Base-by-base conservation (phyloP, 2,797 vertebrate species). In the Eupleurogrammus muticus region DNA sequence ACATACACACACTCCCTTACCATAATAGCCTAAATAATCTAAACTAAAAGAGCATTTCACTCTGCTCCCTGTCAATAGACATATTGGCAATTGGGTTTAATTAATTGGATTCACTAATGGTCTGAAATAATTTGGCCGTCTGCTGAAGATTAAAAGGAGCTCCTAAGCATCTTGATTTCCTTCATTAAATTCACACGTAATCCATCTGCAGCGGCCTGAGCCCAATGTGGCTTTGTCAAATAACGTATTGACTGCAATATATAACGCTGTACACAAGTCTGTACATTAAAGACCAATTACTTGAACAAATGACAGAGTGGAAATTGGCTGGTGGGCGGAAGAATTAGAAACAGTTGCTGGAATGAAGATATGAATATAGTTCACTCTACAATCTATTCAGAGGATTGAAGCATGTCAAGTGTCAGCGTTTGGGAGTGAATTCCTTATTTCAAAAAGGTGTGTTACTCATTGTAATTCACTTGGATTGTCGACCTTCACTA, bases 171-270 rank as follows among this genome's bases (percentile, higher is more conserved):
- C 65, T 68, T 80, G 68, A 87, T 79, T 87, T 82, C 61, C 81
- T 87, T 89, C 83, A 91, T 89, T 83, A 83, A 81, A 90, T 89
- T 84, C 80, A 83, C 80, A 80, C 59, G 68, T 80, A 69, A 87
- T 86, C 78, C 28, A 34, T 87, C 69, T 82, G 75, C 52, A 80
- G 81, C 75, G 58, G 75, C 52, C 70, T 24, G 70, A 72, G 64
- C 55, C 66, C 61, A 77, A 32, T 58, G n/a, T 64, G 36, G 69
- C 56, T 86, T 87, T 85, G 83, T 90, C 87, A 85, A 82, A 88
- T 87, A 86, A 80, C 66, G 52, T 80, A 89, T 84, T 86, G 79
- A 81, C 66, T 82, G 73, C 65, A 82, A 82, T 81, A 75, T 74
- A 82, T 83, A 75, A 84, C 38, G 8, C 28, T 36, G 48, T 44